Percentiles rank a stretch among this genome's conserved stretches.
Evolutionary conservation across 1,140 invertebrate species (phyloP).

Genomic region (Diorhabda carinulata): DNA sequence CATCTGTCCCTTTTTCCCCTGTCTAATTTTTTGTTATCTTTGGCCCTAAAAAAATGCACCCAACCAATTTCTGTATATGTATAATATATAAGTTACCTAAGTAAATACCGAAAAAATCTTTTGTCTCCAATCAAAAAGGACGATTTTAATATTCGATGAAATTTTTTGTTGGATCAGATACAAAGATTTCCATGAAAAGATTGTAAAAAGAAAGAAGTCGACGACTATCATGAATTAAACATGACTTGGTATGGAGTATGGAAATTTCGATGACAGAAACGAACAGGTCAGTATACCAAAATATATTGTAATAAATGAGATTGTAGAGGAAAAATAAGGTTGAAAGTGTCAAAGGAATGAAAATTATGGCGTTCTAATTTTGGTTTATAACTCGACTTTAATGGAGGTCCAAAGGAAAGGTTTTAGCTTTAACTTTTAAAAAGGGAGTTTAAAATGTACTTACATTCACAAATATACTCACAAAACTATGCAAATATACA

Average conservation of each 20-base stretch:
- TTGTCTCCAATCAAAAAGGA: slow-evolving; percentile 4
- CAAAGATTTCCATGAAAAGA: slow-evolving; percentile 17
- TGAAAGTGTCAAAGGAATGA: slow-evolving; percentile 8
- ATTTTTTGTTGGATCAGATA: slow-evolving; percentile 15
- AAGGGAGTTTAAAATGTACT: background rate
- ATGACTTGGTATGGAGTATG: slow-evolving; percentile 27
- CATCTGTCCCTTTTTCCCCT: too few species aligned
- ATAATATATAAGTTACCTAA: too few species aligned
- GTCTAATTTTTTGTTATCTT: too few species aligned
- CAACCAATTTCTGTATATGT: too few species aligned
- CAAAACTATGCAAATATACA: background rate
- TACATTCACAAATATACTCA: background rate
- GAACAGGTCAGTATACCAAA: slow-evolving; percentile 20
- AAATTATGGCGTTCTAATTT: background rate
- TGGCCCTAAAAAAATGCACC: too few species aligned
- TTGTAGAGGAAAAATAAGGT: slow-evolving; percentile 15
- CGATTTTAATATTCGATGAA: slow-evolving; percentile 13
- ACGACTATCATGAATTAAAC: slow-evolving; percentile 27
- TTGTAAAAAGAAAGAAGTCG: slow-evolving; percentile 4
- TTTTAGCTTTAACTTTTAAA: background rate
- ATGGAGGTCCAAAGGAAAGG: background rate
- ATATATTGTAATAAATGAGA: slow-evolving; percentile 26
- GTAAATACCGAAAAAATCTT: too few species aligned
- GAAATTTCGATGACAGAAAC: slow-evolving; percentile 26
- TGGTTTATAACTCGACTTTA: background rate